Evolutionary conservation across 2,888 invertebrate genomes (phyloP), one percentile per base, ranked within the genome.

Genomic region (Nasonovia ribisnigri): DNA sequence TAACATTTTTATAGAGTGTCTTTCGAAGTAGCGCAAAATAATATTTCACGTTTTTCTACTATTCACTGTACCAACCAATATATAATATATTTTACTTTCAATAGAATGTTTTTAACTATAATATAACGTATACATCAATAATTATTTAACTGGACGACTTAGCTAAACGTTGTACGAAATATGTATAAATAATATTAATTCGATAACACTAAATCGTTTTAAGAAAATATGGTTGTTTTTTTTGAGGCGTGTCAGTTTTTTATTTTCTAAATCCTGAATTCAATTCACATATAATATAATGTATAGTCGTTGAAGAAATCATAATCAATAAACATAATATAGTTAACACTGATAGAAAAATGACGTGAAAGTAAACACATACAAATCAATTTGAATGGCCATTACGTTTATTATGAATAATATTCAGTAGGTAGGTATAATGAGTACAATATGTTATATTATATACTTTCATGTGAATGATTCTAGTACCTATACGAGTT

Each of bases 311-410:
- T 46, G 67, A 67, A 48, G n/a, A 26, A 90, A 51, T 88, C 88
- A n/a, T 46, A 77, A 90, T 67, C 89, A 11, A 90, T 90, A 90
- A 67, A 36, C 67, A n/a, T 4, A 57, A 26, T 57, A 42, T 46
- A 67, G 67, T 90, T 60, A 67, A 89, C 60, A 46, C 60, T 36
- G 24, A 77, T 67, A 26, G 67, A 67, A 67, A 90, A 90, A 20
- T 36, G 36, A 90, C 90, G 67, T 46, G n/a, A 67, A 67, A 26
- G 67, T 48, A 90, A 77, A 77, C 51, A 90, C n/a, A 60, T 42
- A 90, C n/a, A 60, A 60, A n/a, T 29, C 11, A n/a, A 36, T 86
- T 86, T 46, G 86, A 86, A 46, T 86, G 20, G 77, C 36, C 20
- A 36, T 36, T 77, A 20, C 36, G 8, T 77, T 77, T 77, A 77